Percentiles rank a stretch among this genome's conserved stretches.
These are phyloP conservation scores for Pardosa pseudoannulata DNA, from an alignment of 2,888 invertebrate genomes.

Conservation along the genomic window DNA sequence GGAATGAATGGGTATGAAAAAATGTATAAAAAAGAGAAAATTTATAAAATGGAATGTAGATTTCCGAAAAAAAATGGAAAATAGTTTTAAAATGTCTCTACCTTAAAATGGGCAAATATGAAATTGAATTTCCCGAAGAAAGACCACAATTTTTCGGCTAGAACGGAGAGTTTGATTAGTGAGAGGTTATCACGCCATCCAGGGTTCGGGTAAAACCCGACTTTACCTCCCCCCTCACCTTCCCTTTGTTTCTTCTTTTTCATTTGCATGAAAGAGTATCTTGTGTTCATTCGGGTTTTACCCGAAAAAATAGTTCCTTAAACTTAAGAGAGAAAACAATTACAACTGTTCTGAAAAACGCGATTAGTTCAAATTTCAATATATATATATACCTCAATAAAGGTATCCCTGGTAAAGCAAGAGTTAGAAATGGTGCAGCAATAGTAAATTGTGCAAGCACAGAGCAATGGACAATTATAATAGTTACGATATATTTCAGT, in stretches of 20 bases:
- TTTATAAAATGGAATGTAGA: conserved; percentile 27
- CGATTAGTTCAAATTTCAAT: neutral
- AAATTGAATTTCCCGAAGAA: conserved; percentile 64
- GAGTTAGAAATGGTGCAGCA: neutral
- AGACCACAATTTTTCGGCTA: conserved; percentile 58
- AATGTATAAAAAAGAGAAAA: conserved; percentile 23
- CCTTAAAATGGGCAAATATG: conserved; percentile 71
- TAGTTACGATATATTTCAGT: neutral
- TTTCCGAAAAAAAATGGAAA: conserved; percentile 38
- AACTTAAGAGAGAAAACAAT: conserved; percentile 6
- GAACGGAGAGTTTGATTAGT: conserved; percentile 67
- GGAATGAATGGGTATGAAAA: conserved; percentile 28
- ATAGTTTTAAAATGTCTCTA: conserved; percentile 66
- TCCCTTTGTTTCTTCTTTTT: conserved; percentile 1
- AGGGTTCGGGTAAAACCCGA: conserved; percentile 66
- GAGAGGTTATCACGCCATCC: conserved; percentile 19
- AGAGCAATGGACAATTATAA: neutral
- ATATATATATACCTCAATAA: neutral
- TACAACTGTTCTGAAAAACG: neutral
- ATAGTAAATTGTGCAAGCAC: neutral
- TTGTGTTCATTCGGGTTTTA: conserved; percentile 53
- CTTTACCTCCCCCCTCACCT: neutral
- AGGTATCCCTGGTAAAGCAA: too few species aligned
- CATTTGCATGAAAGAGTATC: neutral
- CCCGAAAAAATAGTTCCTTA: conserved; percentile 52